phyloP scores from a whole-genome alignment of 2,113 vertebrate genomes.

The Anser brachyrhynchus region DNA sequence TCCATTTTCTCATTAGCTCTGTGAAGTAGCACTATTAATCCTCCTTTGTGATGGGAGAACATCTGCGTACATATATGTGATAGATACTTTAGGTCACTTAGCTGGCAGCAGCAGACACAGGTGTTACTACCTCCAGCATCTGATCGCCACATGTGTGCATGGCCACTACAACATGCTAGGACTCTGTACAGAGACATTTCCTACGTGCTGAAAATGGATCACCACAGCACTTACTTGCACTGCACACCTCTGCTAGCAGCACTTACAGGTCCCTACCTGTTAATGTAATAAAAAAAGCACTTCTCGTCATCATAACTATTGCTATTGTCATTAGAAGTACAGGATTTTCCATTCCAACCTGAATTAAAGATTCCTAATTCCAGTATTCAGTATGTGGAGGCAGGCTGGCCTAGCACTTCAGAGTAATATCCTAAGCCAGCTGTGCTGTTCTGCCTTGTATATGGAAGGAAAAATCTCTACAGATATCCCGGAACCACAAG shows the following conservation, averaged over 20 bases:
- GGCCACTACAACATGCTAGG: not conserved
- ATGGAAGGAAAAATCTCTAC: not conserved
- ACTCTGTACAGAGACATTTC: not conserved
- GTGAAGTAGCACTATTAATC: slow-evolving; percentile 47
- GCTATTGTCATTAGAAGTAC: not conserved
- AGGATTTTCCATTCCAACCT: not conserved
- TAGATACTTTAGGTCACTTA: slow-evolving; percentile 41
- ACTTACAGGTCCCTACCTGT: not conserved
- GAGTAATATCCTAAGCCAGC: not conserved
- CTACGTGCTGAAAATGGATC: not conserved
- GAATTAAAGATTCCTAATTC: not conserved
- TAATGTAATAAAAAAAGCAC: not conserved
- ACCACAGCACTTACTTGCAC: not conserved
- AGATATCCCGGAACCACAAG: not conserved
- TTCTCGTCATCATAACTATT: not conserved
- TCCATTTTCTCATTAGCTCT: slow-evolving; percentile 40
- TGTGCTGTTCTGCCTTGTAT: not conserved
- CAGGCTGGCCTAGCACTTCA: not conserved
- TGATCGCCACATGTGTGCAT: not conserved
- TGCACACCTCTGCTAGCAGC: not conserved
- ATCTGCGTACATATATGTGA: slow-evolving; percentile 7
- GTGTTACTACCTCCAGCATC: not conserved
- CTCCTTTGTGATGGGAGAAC: slow-evolving; percentile 17
- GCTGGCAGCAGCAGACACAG: not conserved
- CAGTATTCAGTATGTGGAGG: not conserved